Percentiles rank a stretch among this genome's conserved stretches.
Conservation (phyloP, 2,888 invertebrate species). For the Meiosimyza decipiens region DNA sequence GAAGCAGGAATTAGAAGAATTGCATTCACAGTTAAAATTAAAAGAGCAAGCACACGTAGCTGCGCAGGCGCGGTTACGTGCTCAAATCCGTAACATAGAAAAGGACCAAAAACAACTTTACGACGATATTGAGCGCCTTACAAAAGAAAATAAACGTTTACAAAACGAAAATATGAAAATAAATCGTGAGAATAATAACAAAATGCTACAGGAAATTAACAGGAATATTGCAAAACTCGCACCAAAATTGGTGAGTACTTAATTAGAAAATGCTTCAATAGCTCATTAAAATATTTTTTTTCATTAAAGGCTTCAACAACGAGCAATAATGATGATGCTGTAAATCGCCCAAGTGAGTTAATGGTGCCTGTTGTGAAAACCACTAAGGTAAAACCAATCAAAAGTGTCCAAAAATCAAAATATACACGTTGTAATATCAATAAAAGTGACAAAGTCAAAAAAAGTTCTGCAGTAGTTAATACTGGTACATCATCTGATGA, state of each 20-base stretch:
- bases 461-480: background rate
- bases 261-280: background rate
- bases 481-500: constrained; percentile 12
- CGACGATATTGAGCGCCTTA: constrained; percentile 75
- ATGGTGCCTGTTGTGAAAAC: background rate
- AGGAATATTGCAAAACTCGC: constrained; percentile 70
- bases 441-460: background rate
- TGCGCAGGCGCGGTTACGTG: constrained; percentile 77
- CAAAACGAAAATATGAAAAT: constrained; percentile 72
- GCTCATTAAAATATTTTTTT: background rate
- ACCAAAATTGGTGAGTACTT: constrained; percentile 55
- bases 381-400: background rate
- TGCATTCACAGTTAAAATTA: constrained; percentile 76
- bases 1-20: constrained; percentile 73
- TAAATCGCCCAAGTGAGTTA: background rate
- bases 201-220: constrained; percentile 81
- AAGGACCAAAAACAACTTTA: constrained; percentile 76
- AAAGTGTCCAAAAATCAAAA: background rate
- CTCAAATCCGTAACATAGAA: constrained; percentile 78
- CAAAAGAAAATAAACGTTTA: constrained; percentile 75
- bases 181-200: constrained; percentile 74
- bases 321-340: background rate
- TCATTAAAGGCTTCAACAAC: too few relatives aligned
- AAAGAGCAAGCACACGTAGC: constrained; percentile 81
- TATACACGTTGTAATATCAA: background rate